A percentile compares a stretch with the other conserved stretches of the same genome.
Evolutionary conservation across 2,888 invertebrate species (phyloP).

Genomic region (Ectemnius continuus): DNA sequence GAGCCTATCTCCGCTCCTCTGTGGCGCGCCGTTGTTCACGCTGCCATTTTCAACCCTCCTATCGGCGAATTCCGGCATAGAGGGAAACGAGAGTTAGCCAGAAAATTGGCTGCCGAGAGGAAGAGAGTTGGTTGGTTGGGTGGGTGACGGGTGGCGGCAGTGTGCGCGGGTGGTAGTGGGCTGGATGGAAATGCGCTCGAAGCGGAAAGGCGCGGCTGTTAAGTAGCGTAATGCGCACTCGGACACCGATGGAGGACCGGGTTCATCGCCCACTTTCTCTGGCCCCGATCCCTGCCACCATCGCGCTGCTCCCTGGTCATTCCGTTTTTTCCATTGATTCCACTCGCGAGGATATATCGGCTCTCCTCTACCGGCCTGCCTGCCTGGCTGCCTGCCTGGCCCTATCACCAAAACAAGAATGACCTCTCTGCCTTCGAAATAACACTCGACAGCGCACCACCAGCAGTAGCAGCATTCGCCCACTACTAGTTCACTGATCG

Average conservation of each 20-base stretch:
- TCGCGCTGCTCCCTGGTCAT: background rate
- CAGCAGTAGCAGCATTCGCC: too few relatives aligned
- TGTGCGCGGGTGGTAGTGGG: conserved; percentile 19
- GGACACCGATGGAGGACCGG: conserved; percentile 57
- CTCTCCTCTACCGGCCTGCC: too few relatives aligned
- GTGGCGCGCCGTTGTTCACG: too few relatives aligned
- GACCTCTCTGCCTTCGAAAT: too few relatives aligned
- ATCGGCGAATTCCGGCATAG: too few relatives aligned
- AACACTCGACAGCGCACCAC: too few relatives aligned
- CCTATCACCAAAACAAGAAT: too few relatives aligned
- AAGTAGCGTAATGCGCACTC: conserved; percentile 62
- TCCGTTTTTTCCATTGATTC: conserved; percentile 1
- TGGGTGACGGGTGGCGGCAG: background rate
- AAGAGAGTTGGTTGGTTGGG: too few relatives aligned
- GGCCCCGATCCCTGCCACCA: conserved; percentile 58
- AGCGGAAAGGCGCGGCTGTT: conserved; percentile 45
- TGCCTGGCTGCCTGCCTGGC: too few relatives aligned
- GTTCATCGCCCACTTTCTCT: conserved; percentile 72
- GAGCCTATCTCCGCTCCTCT: too few relatives aligned
- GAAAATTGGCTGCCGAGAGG: background rate
- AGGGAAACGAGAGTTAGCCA: too few relatives aligned
- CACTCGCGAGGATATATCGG: background rate
- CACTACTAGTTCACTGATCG: background rate
- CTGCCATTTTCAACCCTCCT: too few relatives aligned
- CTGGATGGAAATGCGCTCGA: conserved; percentile 56